Base-by-base conservation (phyloP, 2,113 vertebrate genomes). In the Cnemophilus loriae region DNA sequence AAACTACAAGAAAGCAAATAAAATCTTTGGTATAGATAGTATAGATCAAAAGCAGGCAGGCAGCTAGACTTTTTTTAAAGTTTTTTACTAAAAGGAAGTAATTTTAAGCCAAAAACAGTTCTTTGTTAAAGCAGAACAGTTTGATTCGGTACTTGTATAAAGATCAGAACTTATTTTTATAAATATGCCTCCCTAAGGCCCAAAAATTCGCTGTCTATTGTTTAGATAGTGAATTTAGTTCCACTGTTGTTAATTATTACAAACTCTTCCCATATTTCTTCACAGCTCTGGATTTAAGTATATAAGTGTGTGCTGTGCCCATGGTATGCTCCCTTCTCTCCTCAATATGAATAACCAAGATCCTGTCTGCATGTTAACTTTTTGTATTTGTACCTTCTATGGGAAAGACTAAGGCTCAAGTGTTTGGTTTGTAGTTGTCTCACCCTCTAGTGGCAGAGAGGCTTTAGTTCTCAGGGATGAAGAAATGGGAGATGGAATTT, bases 371-470 rank as follows among this genome's bases (percentile, higher is more conserved):
- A 4, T 1, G 6, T 53, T 75, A 78, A 59, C 60, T 78, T 78
- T 19, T 24, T 67, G 32, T 13, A 16, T 50, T 89, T 41, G 33
- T 70, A 50, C 35, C 33, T 46, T 87, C 56, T 26, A 2, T n/a
- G 27, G n/a, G 41, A 84, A 57, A n/a, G 33, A 64, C 33, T 37
- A 16, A 49, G 21, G 27, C 30, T 79, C 3, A 18, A 88, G 44
- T 26, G 27, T 33, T 83, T 92, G 96, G 39, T 84, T 96, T 92
- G 92, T 84, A 96, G 90, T 55, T 91, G 90, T 92, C 86, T 93
- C 96, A 95, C 96, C 96, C 96, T 96, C 96, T 97, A 96, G 96
- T 91, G 96, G 96, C 86, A 96, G 88, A 97, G 73, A 93, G 17
- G 56, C 85, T 44, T 96, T 84, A 96, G 76, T 87, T 96, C 96